A percentile compares a stretch with the other conserved stretches of the same genome.
Conservation (phyloP, 2,888 invertebrate genomes). For the Drosophila siamana region DNA sequence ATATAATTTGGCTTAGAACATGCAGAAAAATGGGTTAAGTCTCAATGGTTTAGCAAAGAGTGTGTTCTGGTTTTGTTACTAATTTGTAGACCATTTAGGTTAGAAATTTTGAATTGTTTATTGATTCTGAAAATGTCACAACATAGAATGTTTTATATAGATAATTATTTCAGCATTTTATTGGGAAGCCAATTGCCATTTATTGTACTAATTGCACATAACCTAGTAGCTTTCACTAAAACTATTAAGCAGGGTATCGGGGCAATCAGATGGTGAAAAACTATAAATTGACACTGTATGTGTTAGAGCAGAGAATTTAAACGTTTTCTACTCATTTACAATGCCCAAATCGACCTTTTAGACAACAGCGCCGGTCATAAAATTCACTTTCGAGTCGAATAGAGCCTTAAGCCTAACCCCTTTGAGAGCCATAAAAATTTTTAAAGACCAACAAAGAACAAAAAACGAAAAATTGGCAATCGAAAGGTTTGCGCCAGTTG, state of each 20-base stretch:
- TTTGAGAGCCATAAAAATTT: slow-evolving; percentile 44
- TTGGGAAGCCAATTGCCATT: no score
- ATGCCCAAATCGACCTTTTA: slow-evolving; percentile 42
- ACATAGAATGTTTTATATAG: no score
- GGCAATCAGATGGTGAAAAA: background rate
- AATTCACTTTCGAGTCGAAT: slow-evolving; percentile 51
- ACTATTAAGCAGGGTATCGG: background rate
- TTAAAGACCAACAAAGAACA: slow-evolving; percentile 29
- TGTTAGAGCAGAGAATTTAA: background rate
- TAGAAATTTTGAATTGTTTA: no score
- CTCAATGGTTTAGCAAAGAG: no score
- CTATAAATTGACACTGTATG: background rate
- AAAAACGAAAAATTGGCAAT: slow-evolving; percentile 22
- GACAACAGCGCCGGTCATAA: slow-evolving; percentile 36
- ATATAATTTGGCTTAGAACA: no score
- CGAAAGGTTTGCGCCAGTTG: slow-evolving; percentile 34
- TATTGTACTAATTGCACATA: no score
- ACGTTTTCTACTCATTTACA: slow-evolving; percentile 22
- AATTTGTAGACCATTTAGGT: no score
- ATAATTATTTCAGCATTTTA: no score
- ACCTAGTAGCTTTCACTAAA: background rate
- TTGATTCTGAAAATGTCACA: no score
- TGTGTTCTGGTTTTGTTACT: no score
- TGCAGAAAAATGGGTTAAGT: no score
- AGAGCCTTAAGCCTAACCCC: slow-evolving; percentile 21